Evolutionary conservation across 2,888 invertebrate genomes (phyloP).

Genomic region (Alviniconcha strummeri): DNA sequence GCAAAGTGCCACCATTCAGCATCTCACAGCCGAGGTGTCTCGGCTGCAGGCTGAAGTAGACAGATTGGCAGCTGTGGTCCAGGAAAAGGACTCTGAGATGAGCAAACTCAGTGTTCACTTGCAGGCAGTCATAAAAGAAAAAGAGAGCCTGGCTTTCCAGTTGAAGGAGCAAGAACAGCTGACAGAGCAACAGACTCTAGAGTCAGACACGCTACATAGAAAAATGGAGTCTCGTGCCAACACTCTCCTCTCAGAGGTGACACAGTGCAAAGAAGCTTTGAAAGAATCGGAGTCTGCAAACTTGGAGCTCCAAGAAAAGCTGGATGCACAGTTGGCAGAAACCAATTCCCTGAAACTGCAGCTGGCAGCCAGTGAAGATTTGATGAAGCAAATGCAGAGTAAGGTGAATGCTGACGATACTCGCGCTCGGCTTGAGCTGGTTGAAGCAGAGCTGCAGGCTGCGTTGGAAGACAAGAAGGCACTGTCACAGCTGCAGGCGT

Average conservation of each 20-base stretch:
- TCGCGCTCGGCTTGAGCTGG: slow-evolving; percentile 11
- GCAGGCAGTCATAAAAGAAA: slow-evolving; percentile 49
- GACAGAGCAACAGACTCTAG: slow-evolving; percentile 8
- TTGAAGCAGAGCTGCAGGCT: slow-evolving; percentile 26
- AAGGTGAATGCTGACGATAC: slow-evolving; percentile 46
- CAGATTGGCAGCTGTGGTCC: slow-evolving; percentile 37
- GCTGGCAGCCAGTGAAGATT: slow-evolving; percentile 17
- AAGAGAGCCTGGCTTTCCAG: slow-evolving; percentile 43
- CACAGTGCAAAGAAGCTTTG: slow-evolving; percentile 25
- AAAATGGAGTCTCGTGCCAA: slow-evolving; percentile 22
- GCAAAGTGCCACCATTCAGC: neutral
- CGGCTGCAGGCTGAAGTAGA: slow-evolving; percentile 11
- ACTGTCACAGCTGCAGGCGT: slow-evolving; percentile 15
- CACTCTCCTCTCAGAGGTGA: slow-evolving; percentile 18
- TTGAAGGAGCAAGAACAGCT: slow-evolving; percentile 42
- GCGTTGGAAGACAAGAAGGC: slow-evolving; percentile 22
- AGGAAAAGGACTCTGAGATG: slow-evolving; percentile 39
- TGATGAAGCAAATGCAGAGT: slow-evolving; percentile 38
- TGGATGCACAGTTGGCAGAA: slow-evolving; percentile 8
- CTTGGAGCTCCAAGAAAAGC: slow-evolving; percentile 26
- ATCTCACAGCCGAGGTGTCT: neutral
- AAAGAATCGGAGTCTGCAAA: slow-evolving; percentile 29
- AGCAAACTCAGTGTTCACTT: slow-evolving; percentile 48
- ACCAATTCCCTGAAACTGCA: neutral
- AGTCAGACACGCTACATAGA: slow-evolving; percentile 21